A percentile compares a stretch with the other conserved stretches of the same genome.
Conservation (phyloP, 2,797 vertebrate genomes). For the Pagetopsis macropterus region DNA sequence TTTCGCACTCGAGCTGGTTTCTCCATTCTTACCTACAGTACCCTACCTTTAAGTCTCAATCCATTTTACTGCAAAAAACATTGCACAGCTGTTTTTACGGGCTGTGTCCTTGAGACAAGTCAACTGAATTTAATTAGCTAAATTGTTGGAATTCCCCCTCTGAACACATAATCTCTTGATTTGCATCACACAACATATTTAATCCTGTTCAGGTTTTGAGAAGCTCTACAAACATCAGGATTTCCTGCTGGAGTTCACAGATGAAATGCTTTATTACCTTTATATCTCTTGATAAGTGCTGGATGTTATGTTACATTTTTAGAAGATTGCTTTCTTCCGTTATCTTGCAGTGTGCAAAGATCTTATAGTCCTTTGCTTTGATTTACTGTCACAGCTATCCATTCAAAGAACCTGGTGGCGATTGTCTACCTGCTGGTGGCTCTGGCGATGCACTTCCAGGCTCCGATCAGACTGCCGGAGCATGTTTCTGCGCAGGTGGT, state of each 20-base stretch:
- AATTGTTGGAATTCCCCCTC: neutral
- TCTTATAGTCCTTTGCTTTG: conserved; percentile 7
- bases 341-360: neutral
- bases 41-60: no score
- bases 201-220: conserved; percentile 1
- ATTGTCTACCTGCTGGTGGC: conserved; percentile 93
- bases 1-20: no score
- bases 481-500: conserved; percentile 93
- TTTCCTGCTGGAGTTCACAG: neutral
- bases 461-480: conserved; percentile 93
- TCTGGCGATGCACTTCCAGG: conserved; percentile 92
- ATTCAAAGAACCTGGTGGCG: conserved; percentile 93
- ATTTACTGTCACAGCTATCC: conserved; percentile 84
- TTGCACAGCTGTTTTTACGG: neutral
- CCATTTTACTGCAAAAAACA: no score
- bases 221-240: neutral
- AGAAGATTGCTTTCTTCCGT: neutral
- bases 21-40: no score
- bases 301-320: conserved; percentile 9
- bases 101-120: neutral
- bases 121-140: neutral
- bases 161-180: conserved; percentile 2
- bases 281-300: neutral
- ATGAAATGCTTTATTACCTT: conserved; percentile 11
- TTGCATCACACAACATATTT: conserved; percentile 12